Evolutionary conservation across 2,888 invertebrate species (phyloP).

Genomic region (Campoplex nolae): DNA sequence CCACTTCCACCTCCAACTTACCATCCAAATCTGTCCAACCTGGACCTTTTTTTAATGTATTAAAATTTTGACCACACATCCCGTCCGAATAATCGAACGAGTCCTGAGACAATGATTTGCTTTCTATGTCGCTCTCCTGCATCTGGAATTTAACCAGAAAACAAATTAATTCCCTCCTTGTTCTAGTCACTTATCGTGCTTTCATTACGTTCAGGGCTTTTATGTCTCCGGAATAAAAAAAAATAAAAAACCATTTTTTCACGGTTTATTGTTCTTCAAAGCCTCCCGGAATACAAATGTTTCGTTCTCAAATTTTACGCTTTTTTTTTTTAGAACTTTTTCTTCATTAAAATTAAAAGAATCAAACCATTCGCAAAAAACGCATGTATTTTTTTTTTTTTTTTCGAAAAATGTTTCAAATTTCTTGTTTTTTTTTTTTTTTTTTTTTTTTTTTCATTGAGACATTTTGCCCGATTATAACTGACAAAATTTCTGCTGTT

Average conservation of each 20-base stretch:
- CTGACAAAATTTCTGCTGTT: too few relatives aligned
- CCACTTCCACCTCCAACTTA: constrained; percentile 85
- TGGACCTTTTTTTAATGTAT: constrained; percentile 93
- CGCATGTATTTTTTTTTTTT: too few relatives aligned
- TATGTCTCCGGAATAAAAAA: neutral
- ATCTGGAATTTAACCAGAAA: constrained; percentile 85
- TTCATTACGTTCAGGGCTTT: neutral
- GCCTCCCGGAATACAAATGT: too few relatives aligned
- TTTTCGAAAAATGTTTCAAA: too few relatives aligned
- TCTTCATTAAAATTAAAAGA: too few relatives aligned
- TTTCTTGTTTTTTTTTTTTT: too few relatives aligned
- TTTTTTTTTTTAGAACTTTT: too few relatives aligned
- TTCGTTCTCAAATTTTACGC: too few relatives aligned
- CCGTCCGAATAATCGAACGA: constrained; percentile 92
- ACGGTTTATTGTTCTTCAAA: too few relatives aligned
- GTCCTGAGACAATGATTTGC: constrained; percentile 91
- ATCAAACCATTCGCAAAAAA: too few relatives aligned
- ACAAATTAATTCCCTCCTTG: constrained; percentile 56
- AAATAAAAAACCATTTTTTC: neutral
- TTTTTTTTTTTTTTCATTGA: too few relatives aligned
- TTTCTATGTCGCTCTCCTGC: constrained; percentile 93
- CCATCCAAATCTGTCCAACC: constrained; percentile 85
- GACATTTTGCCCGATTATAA: too few relatives aligned
- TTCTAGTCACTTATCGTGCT: neutral
- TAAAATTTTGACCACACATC: constrained; percentile 93